phyloP scores from a whole-genome alignment of 2,113 vertebrate species.

The Dendrocopos noguchii region DNA sequence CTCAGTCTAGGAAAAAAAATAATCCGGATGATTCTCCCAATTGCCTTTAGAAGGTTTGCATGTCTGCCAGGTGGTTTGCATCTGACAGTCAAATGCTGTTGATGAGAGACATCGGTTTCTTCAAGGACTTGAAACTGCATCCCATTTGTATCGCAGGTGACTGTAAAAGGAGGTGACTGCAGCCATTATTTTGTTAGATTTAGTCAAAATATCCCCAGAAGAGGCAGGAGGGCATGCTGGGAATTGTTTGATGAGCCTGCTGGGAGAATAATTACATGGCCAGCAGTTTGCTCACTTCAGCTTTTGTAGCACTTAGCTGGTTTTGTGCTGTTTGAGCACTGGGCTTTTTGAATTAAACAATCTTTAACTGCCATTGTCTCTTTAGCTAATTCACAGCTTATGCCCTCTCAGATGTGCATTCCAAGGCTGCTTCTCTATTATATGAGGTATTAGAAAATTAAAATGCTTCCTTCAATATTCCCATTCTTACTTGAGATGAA shows the following conservation, averaged over 20 bases:
- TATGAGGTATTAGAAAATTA: not conserved
- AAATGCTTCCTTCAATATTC: not conserved
- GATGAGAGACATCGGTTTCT: not conserved
- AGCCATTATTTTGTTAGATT: conserved; percentile 10
- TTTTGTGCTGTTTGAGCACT: not conserved
- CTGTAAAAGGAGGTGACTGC: not conserved
- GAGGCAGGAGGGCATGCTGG: not conserved
- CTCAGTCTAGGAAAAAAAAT: not conserved
- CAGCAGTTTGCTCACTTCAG: not conserved
- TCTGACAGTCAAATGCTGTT: not conserved
- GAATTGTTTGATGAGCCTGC: conserved; percentile 18
- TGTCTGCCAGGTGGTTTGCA: conserved; percentile 1
- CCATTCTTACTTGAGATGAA: not conserved
- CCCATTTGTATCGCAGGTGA: not conserved
- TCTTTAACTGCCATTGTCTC: not conserved
- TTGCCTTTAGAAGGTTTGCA: not conserved
- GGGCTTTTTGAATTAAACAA: not conserved
- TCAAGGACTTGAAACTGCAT: not conserved
- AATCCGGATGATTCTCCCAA: not conserved
- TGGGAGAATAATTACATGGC: conserved; percentile 31
- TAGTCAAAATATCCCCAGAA: conserved; percentile 24
- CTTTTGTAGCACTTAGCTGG: not conserved
- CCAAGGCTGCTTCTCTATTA: not conserved
- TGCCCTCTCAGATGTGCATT: not conserved
- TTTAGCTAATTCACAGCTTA: not conserved